phyloP scores from a whole-genome alignment of 2,888 invertebrate species.

The Scaptomyza parva region DNA sequence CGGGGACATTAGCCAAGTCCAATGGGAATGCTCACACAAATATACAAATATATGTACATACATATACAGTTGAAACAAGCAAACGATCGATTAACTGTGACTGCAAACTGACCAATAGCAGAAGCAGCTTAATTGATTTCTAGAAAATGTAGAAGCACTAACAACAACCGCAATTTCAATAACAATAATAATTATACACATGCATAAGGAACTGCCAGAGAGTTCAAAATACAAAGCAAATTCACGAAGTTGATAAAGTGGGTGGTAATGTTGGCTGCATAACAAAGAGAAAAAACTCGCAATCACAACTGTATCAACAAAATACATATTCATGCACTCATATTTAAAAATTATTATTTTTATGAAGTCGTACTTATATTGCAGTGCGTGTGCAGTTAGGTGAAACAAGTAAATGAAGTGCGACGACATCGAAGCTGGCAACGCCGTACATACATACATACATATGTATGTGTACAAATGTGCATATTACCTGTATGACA shows the following conservation, averaged over 20 bases:
- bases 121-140: slow-evolving; percentile 41
- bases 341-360: slow-evolving; percentile 21
- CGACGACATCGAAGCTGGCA: slow-evolving; percentile 29
- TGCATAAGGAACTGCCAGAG: background rate
- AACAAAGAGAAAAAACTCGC: slow-evolving; percentile 32
- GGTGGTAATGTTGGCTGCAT: slow-evolving; percentile 21
- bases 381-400: slow-evolving; percentile 35
- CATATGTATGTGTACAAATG: background rate
- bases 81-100: slow-evolving; percentile 39
- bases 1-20: slow-evolving; percentile 13
- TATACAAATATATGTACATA: background rate
- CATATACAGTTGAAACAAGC: slow-evolving; percentile 7
- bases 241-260: slow-evolving; percentile 41
- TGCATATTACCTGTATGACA: background rate
- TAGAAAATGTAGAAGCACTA: slow-evolving; percentile 11
- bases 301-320: slow-evolving; percentile 54
- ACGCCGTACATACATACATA: slow-evolving; percentile 3
- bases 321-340: slow-evolving; percentile 5
- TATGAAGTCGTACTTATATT: background rate
- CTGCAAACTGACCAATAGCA: slow-evolving; percentile 1
- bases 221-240: slow-evolving; percentile 32
- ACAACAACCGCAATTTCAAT: background rate
- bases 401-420: slow-evolving; percentile 41
- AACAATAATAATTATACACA: slow-evolving; percentile 14
- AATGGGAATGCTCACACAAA: slow-evolving; percentile 9